These are phyloP conservation scores for Camponotus vicinus DNA, from an alignment of 1,140 invertebrate genomes.

Conservation along the genomic window DNA sequence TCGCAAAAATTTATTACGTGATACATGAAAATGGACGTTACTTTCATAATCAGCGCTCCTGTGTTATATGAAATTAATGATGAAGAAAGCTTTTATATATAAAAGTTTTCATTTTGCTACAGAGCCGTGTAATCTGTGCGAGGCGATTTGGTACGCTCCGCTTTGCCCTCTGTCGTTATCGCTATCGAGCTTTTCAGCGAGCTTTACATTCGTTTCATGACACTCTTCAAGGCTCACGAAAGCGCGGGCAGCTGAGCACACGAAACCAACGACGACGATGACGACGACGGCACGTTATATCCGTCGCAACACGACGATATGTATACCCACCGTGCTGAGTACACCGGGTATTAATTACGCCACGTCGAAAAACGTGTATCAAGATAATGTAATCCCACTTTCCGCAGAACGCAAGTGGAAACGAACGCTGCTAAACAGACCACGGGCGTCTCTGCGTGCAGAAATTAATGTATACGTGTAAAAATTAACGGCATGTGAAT, in stretches of 20 bases:
- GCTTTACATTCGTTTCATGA: slow-evolving; percentile 83
- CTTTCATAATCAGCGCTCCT: slow-evolving; percentile 17
- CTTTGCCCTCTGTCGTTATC: slow-evolving; percentile 75
- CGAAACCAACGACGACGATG: slow-evolving; percentile 58
- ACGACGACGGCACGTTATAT: slow-evolving; percentile 63
- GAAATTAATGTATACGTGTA: slow-evolving; percentile 53
- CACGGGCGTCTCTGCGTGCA: slow-evolving; percentile 33
- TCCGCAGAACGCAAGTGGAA: slow-evolving; percentile 42
- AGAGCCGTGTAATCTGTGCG: slow-evolving; percentile 68
- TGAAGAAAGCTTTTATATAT: slow-evolving; percentile 34
- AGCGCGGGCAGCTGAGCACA: slow-evolving; percentile 60
- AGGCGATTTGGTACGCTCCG: slow-evolving; percentile 62
- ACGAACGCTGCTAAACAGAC: slow-evolving; percentile 45
- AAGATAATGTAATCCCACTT: slow-evolving; percentile 64
- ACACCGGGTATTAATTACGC: slow-evolving; percentile 70
- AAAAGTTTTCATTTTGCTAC: slow-evolving; percentile 48
- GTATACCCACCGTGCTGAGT: slow-evolving; percentile 37
- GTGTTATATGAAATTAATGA: slow-evolving; percentile 54
- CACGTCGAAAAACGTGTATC: slow-evolving; percentile 73
- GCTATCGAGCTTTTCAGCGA: slow-evolving; percentile 82
- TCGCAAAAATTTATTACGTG: slow-evolving; percentile 27
- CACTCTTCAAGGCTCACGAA: slow-evolving; percentile 82
- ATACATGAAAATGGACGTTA: slow-evolving; percentile 16
- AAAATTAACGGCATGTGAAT: slow-evolving; percentile 59
- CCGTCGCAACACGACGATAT: slow-evolving; percentile 51